Conservation (phyloP, 2,113 vertebrate species). For the Oxyruncus cristatus region DNA sequence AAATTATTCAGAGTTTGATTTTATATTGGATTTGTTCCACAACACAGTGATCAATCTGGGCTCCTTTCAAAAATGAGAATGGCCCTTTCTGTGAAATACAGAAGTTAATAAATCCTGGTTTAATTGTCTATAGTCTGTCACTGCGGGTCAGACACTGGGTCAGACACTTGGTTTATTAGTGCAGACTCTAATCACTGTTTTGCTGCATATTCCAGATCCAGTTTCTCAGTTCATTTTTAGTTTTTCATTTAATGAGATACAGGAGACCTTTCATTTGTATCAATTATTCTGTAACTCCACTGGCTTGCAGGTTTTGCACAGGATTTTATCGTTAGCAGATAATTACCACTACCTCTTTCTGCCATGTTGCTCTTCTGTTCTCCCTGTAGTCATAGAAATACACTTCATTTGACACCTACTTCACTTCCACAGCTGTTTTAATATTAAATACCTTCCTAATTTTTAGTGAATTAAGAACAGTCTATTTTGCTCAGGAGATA, state of each 20-base stretch:
- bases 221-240: background rate
- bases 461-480: background rate
- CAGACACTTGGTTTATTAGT: constrained; percentile 17
- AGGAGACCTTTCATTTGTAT: background rate
- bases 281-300: background rate
- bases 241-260: constrained; percentile 13
- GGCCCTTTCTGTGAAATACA: background rate
- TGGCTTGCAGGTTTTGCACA: background rate
- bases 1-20: constrained; percentile 57
- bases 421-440: background rate
- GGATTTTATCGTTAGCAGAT: background rate
- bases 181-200: background rate
- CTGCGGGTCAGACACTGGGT: background rate
- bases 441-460: background rate
- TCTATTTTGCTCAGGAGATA: background rate
- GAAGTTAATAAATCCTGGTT: constrained; percentile 19
- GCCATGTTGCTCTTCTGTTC: background rate
- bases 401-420: background rate
- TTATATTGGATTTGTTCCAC: constrained; percentile 35
- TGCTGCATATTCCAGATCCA: background rate
- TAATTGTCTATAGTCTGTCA: constrained; percentile 8
- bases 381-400: background rate
- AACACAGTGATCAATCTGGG: background rate
- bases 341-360: background rate
- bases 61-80: background rate